Evolutionary conservation across 2,888 invertebrate species (phyloP).

Genomic region (Ennomos fuscantarius): DNA sequence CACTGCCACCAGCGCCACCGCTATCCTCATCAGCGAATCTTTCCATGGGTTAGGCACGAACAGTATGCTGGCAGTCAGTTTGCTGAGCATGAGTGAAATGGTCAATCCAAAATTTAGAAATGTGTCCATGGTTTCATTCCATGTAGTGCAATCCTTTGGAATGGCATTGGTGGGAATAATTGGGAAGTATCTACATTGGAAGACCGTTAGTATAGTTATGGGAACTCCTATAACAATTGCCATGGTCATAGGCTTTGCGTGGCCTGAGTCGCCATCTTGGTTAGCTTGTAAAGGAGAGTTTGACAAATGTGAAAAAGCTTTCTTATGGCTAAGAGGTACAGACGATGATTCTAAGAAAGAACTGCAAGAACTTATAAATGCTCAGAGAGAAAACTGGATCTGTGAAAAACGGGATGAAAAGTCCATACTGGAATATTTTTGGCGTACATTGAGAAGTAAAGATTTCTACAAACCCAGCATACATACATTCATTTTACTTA

Average conservation of each 20-base stretch:
- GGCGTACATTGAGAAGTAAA: constrained; percentile 14
- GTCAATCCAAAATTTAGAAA: constrained; percentile 38
- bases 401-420: not conserved
- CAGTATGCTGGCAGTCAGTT: constrained; percentile 36
- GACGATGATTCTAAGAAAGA: constrained; percentile 35
- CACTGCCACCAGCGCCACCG: constrained; percentile 18
- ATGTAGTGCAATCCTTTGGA: constrained; percentile 33
- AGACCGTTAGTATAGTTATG: constrained; percentile 36
- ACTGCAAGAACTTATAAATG: constrained; percentile 31
- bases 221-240: constrained; percentile 25
- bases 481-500: constrained; percentile 22
- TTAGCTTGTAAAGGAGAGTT: constrained; percentile 41
- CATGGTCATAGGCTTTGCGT: constrained; percentile 23
- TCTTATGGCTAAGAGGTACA: constrained; percentile 36
- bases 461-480: constrained; percentile 26
- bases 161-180: constrained; percentile 33
- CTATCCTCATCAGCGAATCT: constrained; percentile 39
- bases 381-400: constrained; percentile 25
- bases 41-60: constrained; percentile 42
- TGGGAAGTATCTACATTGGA: constrained; percentile 41
- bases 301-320: constrained; percentile 36
- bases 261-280: constrained; percentile 47
- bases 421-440: constrained; percentile 7
- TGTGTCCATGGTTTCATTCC: constrained; percentile 32
- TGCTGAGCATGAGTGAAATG: constrained; percentile 42